Conservation (phyloP, 2,113 vertebrate species). For the Triplophysa dalaica region DNA sequence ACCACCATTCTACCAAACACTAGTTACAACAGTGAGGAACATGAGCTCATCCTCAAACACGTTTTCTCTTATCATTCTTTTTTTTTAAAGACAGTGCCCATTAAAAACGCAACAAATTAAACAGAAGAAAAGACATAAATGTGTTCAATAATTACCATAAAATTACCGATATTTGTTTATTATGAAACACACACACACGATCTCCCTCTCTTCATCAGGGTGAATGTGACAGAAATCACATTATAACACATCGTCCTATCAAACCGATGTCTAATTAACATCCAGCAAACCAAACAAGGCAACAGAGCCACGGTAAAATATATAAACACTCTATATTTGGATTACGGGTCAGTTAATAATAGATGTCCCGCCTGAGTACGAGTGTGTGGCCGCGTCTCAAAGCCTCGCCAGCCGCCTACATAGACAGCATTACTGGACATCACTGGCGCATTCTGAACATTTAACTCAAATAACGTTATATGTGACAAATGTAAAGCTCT, state of each 20-base stretch:
- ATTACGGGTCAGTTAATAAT: slow-evolving; percentile 64
- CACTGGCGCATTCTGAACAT: background rate
- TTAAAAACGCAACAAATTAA: too few species aligned
- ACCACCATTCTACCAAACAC: too few species aligned
- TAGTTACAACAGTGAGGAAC: too few species aligned
- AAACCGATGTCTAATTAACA: slow-evolving; percentile 44
- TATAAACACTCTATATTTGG: slow-evolving; percentile 63
- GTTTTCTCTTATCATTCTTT: too few species aligned
- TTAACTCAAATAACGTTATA: background rate
- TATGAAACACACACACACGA: background rate
- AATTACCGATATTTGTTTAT: background rate
- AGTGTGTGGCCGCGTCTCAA: slow-evolving; percentile 40
- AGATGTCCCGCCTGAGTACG: slow-evolving; percentile 55
- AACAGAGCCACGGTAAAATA: slow-evolving; percentile 55
- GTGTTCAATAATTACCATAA: background rate
- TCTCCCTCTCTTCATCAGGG: background rate
- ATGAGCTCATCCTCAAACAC: too few species aligned
- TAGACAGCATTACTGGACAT: background rate
- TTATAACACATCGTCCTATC: background rate
- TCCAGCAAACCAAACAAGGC: slow-evolving; percentile 48
- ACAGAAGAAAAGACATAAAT: background rate
- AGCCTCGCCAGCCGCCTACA: background rate
- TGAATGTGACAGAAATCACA: background rate
- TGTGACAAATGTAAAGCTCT: fast-evolving
- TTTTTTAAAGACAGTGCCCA: too few species aligned